Percentiles rank a stretch among this genome's conserved stretches.
phyloP scores from a whole-genome alignment of 2,888 invertebrate genomes.

The Drosophila eohydei region DNA sequence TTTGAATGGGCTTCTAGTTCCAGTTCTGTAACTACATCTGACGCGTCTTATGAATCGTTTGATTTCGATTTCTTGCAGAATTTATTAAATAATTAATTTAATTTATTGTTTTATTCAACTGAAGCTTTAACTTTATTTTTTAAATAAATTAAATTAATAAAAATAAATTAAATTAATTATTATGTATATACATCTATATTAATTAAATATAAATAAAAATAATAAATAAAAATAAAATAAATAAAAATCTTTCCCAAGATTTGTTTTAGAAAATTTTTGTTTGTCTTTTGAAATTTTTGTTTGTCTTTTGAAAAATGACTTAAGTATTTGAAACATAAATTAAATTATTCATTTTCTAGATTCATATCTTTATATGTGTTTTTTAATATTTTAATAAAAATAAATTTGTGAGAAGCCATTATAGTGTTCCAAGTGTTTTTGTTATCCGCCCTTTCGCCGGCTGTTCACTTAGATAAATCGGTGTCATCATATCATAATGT shows the following conservation, averaged over 20 bases:
- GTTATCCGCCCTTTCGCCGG: conserved; percentile 20
- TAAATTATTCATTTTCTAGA: not conserved
- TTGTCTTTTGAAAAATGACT: too few species aligned
- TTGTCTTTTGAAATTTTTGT: too few species aligned
- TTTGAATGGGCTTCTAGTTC: conserved; percentile 32
- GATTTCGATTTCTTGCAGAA: conserved; percentile 61
- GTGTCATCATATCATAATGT: conserved; percentile 85
- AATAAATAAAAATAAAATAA: not conserved
- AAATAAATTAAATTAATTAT: not conserved
- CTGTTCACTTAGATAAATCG: conserved; percentile 82
- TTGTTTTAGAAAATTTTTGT: too few species aligned
- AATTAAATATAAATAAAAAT: not conserved
- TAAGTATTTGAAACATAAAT: too few species aligned
- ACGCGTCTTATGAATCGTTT: conserved; percentile 25
- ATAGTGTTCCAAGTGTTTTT: conserved; percentile 10
- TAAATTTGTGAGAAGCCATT: not conserved
- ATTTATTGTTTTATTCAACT: not conserved
- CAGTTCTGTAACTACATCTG: conserved; percentile 13
- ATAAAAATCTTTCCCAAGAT: too few species aligned
- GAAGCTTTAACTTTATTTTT: not conserved
- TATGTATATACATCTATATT: not conserved
- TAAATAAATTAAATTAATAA: not conserved
- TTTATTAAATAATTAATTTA: conserved; percentile 39
- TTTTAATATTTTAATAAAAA: not conserved
- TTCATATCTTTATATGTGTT: too few species aligned